Percentiles rank a stretch among this genome's conserved stretches.
Conservation (phyloP, 2,888 invertebrate genomes). For the Helobdella robusta region DNA sequence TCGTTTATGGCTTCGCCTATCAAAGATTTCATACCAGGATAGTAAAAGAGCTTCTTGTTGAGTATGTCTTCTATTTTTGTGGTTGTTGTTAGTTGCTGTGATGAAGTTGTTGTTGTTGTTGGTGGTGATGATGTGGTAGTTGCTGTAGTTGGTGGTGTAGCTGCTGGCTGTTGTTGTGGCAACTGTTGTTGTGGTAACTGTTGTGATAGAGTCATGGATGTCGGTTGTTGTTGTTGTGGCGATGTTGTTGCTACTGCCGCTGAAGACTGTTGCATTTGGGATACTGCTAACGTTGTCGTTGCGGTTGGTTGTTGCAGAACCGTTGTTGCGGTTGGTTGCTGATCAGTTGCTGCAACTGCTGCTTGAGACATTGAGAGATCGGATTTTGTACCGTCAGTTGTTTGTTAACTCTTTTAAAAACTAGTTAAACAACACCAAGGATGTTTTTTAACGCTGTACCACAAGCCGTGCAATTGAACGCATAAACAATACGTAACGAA, state of each 20-base stretch:
- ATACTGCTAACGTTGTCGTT: no score
- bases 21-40: slow-evolving; percentile 3
- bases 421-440: no score
- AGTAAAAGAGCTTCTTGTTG: not conserved
- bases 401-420: no score
- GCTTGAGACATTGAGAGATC: no score
- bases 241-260: not conserved
- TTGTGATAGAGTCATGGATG: not conserved
- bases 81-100: not conserved
- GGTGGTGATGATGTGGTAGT: not conserved
- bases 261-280: not conserved
- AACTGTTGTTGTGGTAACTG: not conserved
- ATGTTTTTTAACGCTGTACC: no score
- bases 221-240: not conserved
- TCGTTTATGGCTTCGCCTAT: slow-evolving; percentile 5
- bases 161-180: slow-evolving; percentile 3
- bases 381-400: no score
- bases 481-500: no score
- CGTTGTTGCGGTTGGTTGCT: no score
- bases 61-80: not conserved
- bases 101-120: not conserved
- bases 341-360: no score
- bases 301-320: no score
- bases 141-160: not conserved
- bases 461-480: no score